Evolutionary conservation across 2,888 invertebrate species (phyloP), one percentile per base, ranked within the genome.

Genomic region (Maniola hyperantus): DNA sequence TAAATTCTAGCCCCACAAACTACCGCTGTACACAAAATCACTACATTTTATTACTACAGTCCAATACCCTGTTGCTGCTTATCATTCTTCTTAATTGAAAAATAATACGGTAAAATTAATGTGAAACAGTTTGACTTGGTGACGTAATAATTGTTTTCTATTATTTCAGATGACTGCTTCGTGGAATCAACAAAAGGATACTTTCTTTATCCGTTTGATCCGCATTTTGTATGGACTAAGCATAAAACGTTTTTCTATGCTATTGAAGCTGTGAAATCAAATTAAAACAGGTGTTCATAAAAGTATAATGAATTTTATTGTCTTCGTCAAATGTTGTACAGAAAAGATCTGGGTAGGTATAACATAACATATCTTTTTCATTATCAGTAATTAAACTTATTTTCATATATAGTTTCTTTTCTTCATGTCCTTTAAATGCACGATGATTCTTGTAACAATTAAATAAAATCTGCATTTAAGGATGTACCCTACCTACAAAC

Each of bases 111-210:
- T 13, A 13, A 5, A 26, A 20, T 20, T 0, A 13, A 53, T 33
- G 10, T 26, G 1, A 54, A 54, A n/a, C n/a, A n/a, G n/a, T n/a
- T n/a, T n/a, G n/a, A n/a, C n/a, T n/a, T n/a, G n/a, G n/a, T n/a
- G n/a, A n/a, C n/a, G n/a, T n/a, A n/a, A 34, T n/a, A 11, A 33
- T 7, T 42, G 5, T 39, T 1, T 10, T 48, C 66, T 74, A 70
- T 74, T 71, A 73, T 94, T 92, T 39, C 85, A 97, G 97, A 93
- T 91, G 93, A 94, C 73, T 96, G 97, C 73, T 93, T 93, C 66
- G 96, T 96, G 1, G 93, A 94, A 68, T 79, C 96, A 60, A 83
- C 96, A 0, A 96, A 97, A 83, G 99, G 99, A 13, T 93, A 96
- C 80, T 83, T 93, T 51, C 97, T 96, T 81, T 95, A 97, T 79